These are phyloP conservation scores for Xanthia togata DNA, from an alignment of 2,888 invertebrate genomes.

Conservation along the genomic window DNA sequence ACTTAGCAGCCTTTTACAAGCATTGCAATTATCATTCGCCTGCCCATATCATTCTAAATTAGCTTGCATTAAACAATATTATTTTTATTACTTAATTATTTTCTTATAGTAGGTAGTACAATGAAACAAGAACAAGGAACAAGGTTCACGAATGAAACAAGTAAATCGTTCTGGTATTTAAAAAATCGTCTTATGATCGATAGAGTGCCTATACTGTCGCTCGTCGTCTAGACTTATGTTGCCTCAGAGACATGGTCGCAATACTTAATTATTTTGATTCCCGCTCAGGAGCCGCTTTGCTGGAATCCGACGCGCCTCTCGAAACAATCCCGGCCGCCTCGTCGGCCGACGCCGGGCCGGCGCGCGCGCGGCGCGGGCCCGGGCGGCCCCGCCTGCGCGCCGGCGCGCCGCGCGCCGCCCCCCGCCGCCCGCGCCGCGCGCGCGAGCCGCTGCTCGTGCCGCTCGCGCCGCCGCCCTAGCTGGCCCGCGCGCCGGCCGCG, in stretches of 20 bases:
- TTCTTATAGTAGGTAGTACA: no score
- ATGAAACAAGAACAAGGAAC: no score
- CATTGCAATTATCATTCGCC: no score
- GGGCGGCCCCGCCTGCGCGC: constrained; percentile 66
- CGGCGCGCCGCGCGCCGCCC: constrained; percentile 69
- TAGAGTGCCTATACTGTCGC: background rate
- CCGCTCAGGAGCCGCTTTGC: constrained; percentile 76
- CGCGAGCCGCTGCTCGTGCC: constrained; percentile 88
- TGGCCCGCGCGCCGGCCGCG: background rate
- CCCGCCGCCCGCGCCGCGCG: constrained; percentile 79
- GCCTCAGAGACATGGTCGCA: background rate
- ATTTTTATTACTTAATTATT: no score
- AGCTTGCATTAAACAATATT: no score
- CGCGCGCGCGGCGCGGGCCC: constrained; percentile 64
- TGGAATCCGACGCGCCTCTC: constrained; percentile 82
- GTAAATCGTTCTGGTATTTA: no score
- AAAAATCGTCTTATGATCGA: background rate
- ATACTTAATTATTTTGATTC: background rate
- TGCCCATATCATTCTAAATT: no score
- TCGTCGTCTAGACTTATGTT: background rate
- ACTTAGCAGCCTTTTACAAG: no score
- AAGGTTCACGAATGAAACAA: no score
- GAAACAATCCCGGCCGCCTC: constrained; percentile 70
- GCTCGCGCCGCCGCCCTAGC: constrained; percentile 87
- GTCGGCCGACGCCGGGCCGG: constrained; percentile 1